Conservation (phyloP, 2,113 vertebrate genomes). For the Daubentonia madagascariensis region DNA sequence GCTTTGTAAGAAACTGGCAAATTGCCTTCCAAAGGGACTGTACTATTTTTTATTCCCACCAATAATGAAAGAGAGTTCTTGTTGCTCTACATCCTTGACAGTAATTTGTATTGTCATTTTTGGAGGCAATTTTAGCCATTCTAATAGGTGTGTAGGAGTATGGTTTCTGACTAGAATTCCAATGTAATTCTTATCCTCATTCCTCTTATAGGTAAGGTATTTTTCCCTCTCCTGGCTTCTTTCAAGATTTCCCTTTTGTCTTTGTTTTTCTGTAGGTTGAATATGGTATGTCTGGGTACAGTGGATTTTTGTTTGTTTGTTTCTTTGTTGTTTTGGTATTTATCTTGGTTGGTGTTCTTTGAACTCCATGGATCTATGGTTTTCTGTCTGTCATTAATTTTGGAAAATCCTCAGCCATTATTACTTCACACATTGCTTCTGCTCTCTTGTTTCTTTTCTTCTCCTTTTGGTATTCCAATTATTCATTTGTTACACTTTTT, state of each 20-base stretch:
- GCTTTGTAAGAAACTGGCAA: neutral
- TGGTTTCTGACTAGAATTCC: neutral
- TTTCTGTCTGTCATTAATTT: neutral
- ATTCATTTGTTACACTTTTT: neutral
- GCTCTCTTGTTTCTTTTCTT: neutral
- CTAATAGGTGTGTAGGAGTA: neutral
- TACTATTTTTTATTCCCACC: neutral
- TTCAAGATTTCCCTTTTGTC: neutral
- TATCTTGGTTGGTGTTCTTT: neutral
- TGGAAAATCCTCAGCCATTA: neutral
- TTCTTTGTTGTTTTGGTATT: neutral
- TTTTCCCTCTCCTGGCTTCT: neutral
- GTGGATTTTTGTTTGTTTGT: neutral
- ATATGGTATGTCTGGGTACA: neutral
- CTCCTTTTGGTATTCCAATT: neutral
- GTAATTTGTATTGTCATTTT: neutral
- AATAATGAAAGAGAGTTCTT: neutral
- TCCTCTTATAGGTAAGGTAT: neutral
- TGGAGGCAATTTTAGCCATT: neutral
- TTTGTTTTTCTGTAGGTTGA: neutral
- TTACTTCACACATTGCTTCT: neutral
- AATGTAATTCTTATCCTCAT: neutral
- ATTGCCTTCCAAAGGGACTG: neutral
- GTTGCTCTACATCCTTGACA: neutral
- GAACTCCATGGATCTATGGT: neutral